These are phyloP conservation scores for Campoplex nolae DNA, from an alignment of 2,888 invertebrate genomes.

Conservation along the genomic window DNA sequence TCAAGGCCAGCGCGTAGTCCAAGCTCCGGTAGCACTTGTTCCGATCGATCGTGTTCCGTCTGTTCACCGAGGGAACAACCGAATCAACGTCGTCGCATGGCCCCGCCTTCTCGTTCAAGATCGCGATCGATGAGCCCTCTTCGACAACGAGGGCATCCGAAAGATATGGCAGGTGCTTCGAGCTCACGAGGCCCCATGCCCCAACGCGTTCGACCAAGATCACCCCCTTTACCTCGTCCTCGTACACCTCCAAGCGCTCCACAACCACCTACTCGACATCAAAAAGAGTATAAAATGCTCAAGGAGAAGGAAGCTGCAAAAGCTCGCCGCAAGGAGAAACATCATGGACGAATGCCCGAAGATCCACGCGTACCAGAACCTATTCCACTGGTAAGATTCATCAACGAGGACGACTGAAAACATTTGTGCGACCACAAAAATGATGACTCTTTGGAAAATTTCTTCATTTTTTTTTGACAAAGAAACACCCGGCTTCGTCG, in stretches of 20 bases:
- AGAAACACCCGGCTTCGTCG: too few relatives aligned
- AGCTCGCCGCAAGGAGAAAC: constrained; percentile 82
- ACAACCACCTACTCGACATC: constrained; percentile 85
- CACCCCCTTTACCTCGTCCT: constrained; percentile 84
- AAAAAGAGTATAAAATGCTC: constrained; percentile 86
- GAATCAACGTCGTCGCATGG: constrained; percentile 76
- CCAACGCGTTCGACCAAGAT: constrained; percentile 77
- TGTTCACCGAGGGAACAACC: constrained; percentile 88
- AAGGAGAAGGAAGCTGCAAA: constrained; percentile 81
- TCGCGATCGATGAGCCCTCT: constrained; percentile 87
- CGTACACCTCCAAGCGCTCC: constrained; percentile 87
- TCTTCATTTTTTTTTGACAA: neutral
- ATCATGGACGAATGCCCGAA: constrained; percentile 79
- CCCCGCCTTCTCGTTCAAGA: constrained; percentile 81
- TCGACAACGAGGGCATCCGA: constrained; percentile 84
- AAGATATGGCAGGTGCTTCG: constrained; percentile 76
- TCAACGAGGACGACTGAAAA: neutral
- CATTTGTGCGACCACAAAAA: neutral
- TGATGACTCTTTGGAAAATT: neutral
- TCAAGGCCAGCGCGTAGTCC: constrained; percentile 86
- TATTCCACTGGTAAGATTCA: constrained; percentile 81
- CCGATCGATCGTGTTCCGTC: constrained; percentile 93
- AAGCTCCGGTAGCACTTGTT: constrained; percentile 92
- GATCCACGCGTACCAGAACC: constrained; percentile 82
- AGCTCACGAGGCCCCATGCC: constrained; percentile 77